Evolutionary conservation across 35 echinoderm and acorn worm species (phyloP).

Genomic region (Apostichopus parvimensis): DNA sequence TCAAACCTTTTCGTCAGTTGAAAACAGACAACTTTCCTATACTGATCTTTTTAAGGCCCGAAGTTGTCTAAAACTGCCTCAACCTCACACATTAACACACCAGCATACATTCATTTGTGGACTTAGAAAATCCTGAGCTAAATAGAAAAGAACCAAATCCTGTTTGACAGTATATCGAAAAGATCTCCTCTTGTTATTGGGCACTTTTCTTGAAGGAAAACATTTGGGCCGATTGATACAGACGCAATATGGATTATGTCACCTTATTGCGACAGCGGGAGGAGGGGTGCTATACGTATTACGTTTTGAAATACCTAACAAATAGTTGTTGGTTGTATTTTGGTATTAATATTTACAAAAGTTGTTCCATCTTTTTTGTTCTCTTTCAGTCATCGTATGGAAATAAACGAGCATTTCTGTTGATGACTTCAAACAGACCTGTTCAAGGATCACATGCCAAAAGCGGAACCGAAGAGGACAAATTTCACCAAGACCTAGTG

Average conservation of each 20-base stretch:
- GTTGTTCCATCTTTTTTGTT: neutral
- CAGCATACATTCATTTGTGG: neutral
- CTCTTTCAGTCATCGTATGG: neutral
- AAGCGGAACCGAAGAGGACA: neutral
- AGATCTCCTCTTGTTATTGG: too few relatives aligned
- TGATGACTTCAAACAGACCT: neutral
- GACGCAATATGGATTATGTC: too few relatives aligned
- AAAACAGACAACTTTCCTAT: too few relatives aligned
- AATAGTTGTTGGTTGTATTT: neutral
- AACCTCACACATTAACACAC: neutral
- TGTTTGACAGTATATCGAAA: too few relatives aligned
- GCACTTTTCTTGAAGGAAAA: too few relatives aligned
- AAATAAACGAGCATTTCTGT: conserved; percentile 19
- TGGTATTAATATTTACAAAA: neutral
- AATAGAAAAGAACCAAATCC: too few relatives aligned
- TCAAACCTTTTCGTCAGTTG: too few relatives aligned
- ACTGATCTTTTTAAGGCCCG: too few relatives aligned
- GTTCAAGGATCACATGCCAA: too few relatives aligned
- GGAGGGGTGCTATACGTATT: neutral
- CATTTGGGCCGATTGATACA: too few relatives aligned
- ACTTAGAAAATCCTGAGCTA: too few relatives aligned
- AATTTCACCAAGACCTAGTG: neutral
- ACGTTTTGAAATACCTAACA: neutral
- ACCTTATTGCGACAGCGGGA: too few relatives aligned
- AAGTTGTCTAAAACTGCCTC: neutral